These are phyloP conservation scores for Pocillopora damicornis DNA, from an alignment of 64 coral and sea anemone species.

Conservation along the genomic window DNA sequence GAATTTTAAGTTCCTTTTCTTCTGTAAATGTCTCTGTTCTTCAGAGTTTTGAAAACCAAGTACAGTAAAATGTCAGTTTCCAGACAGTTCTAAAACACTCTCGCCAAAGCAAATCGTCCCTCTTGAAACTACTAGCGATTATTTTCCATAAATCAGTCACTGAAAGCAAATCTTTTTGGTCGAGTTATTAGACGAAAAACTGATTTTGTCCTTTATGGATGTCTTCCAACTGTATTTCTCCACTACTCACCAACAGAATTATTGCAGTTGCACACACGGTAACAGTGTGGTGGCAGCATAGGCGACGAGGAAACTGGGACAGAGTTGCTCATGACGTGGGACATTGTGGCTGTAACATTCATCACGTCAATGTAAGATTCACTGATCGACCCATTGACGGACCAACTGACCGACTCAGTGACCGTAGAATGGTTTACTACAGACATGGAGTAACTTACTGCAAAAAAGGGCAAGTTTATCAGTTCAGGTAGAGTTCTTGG, in stretches of 20 bases:
- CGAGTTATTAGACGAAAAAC: neutral
- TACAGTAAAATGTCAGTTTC: too few species aligned
- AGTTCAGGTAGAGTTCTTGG: too few species aligned
- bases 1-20: too few species aligned
- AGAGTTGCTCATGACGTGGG: neutral
- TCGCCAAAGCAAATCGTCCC: too few species aligned
- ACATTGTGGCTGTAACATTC: neutral
- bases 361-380: neutral
- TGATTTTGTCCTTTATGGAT: neutral
- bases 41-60: too few species aligned
- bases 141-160: too few species aligned
- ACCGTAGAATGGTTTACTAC: too few species aligned
- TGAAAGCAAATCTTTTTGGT: neutral
- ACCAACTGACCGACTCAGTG: neutral
- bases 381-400: neutral
- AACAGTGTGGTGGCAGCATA: neutral
- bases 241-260: neutral
- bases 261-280: constrained; percentile 1
- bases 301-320: neutral
- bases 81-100: too few species aligned
- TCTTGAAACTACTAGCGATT: too few species aligned
- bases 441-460: too few species aligned
- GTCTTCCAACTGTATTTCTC: neutral
- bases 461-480: too few species aligned
- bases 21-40: too few species aligned